Conservation (phyloP, 2,888 invertebrate species). For the Pedicia rivosa region DNA sequence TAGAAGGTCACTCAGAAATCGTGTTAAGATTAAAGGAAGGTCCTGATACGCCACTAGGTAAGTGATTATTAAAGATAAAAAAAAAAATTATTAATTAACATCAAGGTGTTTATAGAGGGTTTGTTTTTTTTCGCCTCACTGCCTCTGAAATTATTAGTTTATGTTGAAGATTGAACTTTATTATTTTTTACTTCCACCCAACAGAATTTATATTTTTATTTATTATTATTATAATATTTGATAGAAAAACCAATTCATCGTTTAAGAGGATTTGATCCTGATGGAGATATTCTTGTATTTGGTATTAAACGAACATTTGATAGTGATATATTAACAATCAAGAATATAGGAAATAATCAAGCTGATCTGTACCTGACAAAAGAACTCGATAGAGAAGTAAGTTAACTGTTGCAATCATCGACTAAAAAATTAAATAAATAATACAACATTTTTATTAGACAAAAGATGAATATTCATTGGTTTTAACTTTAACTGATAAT, state of each 20-base stretch:
- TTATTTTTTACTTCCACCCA: too few species aligned
- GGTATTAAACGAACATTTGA: conserved; percentile 66
- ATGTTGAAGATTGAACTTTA: background rate
- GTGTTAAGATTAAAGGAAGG: conserved; percentile 81
- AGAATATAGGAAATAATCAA: conserved; percentile 64
- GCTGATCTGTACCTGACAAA: conserved; percentile 78
- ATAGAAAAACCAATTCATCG: conserved; percentile 69
- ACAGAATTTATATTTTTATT: conserved; percentile 1
- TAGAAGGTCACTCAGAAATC: conserved; percentile 80
- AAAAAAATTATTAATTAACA: too few species aligned
- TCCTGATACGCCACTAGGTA: conserved; percentile 68
- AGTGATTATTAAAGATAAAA: too few species aligned
- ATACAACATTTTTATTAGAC: conserved; percentile 32
- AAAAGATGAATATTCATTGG: conserved; percentile 75
- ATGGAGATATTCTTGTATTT: conserved; percentile 69
- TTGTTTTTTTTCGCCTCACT: background rate
- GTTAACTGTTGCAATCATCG: conserved; percentile 11
- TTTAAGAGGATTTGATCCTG: conserved; percentile 67
- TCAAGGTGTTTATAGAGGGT: too few species aligned
- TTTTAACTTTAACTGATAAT: conserved; percentile 77
- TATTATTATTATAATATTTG: conserved; percentile 1
- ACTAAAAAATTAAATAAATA: conserved; percentile 4
- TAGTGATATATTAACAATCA: conserved; percentile 69
- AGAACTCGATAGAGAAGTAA: conserved; percentile 80
- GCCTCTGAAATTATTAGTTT: background rate